Evolutionary conservation across 1,140 invertebrate genomes (phyloP).

Genomic region (Homalodisca vitripennis): DNA sequence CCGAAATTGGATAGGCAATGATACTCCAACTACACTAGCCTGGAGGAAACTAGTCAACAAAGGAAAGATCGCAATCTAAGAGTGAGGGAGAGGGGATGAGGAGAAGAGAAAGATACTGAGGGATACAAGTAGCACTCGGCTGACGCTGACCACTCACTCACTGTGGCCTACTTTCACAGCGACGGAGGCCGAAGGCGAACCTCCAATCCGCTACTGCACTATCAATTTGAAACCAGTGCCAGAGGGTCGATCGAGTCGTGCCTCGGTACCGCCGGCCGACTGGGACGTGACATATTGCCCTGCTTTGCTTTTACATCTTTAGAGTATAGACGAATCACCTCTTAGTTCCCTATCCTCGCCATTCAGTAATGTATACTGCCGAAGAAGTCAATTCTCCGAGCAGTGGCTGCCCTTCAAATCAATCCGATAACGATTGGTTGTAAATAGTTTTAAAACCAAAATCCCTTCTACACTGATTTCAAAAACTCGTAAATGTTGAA

Average conservation of each 20-base stretch:
- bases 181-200: neutral
- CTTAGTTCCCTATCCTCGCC: too few relatives aligned
- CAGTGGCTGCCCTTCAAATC: too few relatives aligned
- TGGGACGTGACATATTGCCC: conserved; percentile 4
- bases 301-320: too few relatives aligned
- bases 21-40: neutral
- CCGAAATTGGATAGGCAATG: neutral
- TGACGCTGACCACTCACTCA: neutral
- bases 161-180: conserved; percentile 14
- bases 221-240: conserved; percentile 17
- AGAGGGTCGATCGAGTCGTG: neutral
- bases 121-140: neutral
- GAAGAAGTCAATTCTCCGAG: too few relatives aligned
- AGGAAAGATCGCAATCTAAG: neutral
- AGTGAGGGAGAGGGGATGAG: too few relatives aligned
- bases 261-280: neutral
- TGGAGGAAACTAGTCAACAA: neutral
- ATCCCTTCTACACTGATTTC: too few relatives aligned
- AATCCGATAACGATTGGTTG: too few relatives aligned
- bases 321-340: too few relatives aligned
- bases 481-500: too few relatives aligned
- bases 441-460: too few relatives aligned
- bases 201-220: conserved; percentile 21
- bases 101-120: too few relatives aligned
- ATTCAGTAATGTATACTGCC: too few relatives aligned